Evolutionary conservation across 2,888 invertebrate genomes (phyloP).

Genomic region (Syritta pipiens): DNA sequence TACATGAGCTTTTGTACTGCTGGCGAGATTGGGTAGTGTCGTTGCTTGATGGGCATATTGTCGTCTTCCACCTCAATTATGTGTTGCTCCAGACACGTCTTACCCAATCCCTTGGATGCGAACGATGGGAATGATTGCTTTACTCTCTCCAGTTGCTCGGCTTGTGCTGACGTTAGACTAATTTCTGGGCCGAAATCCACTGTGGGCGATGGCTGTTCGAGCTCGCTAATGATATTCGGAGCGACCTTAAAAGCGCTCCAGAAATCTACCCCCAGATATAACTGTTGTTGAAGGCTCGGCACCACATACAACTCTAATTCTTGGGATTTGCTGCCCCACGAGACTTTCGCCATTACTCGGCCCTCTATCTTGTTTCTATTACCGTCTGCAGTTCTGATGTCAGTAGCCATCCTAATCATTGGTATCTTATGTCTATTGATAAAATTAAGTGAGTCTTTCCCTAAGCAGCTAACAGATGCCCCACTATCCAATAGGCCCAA

Average conservation of each 20-base stretch:
- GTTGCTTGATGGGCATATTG: neutral
- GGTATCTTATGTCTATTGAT: neutral
- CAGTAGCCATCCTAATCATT: neutral
- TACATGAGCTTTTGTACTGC: constrained; percentile 13
- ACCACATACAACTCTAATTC: neutral
- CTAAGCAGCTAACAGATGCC: neutral
- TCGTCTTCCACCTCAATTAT: constrained; percentile 12
- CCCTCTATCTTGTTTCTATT: neutral
- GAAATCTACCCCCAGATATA: neutral
- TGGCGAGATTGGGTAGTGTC: constrained; percentile 16
- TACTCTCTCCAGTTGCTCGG: no score
- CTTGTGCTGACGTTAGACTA: neutral
- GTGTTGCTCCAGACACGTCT: neutral
- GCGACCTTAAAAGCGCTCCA: neutral
- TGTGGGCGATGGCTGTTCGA: neutral
- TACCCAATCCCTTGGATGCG: neutral
- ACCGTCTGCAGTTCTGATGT: neutral
- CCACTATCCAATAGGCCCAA: constrained; percentile 5
- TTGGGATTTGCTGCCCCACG: neutral
- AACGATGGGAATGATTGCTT: neutral
- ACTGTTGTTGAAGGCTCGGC: neutral
- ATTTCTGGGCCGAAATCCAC: neutral
- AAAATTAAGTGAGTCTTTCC: constrained; percentile 3
- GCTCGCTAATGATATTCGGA: neutral
- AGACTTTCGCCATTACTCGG: neutral